A percentile compares a stretch with the other conserved stretches of the same genome.
Conservation (phyloP, 2,113 vertebrate genomes). For the Indicator maculatus region DNA sequence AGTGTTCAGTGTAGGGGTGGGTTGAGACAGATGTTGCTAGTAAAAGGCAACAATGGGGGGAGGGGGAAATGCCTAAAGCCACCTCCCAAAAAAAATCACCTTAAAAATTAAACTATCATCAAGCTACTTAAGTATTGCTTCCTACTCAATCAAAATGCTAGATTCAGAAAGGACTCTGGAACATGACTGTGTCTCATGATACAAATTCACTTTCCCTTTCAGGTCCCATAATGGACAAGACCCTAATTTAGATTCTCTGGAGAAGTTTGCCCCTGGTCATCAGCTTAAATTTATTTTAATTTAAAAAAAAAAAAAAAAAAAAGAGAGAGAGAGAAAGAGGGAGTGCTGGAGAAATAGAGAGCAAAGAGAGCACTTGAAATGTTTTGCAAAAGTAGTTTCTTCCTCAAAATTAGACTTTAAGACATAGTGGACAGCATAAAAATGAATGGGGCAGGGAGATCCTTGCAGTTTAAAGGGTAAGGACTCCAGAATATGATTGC, state of each 20-base stretch:
- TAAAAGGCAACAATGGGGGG: not conserved
- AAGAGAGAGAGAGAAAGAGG: not conserved
- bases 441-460: not conserved
- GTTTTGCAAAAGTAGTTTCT: not conserved
- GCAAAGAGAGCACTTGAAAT: not conserved
- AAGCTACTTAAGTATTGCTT: not conserved
- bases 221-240: constrained; percentile 16
- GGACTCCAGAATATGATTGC: not conserved
- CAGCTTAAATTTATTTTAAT: constrained; percentile 29
- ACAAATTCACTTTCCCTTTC: constrained; percentile 31
- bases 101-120: not conserved
- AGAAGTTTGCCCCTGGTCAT: not conserved
- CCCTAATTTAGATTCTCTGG: constrained; percentile 10
- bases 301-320: not conserved
- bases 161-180: not conserved
- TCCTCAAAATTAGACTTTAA: not conserved
- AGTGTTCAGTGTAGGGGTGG: fast-evolving
- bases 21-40: not conserved
- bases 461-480: not conserved
- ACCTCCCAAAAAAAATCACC: not conserved
- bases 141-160: not conserved
- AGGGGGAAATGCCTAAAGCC: not conserved
- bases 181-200: not conserved
- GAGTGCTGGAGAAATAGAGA: not conserved
- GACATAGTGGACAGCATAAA: not conserved